Evolutionary conservation across 2,113 vertebrate genomes (phyloP), one percentile per base, ranked within the genome.

Genomic region (Bucco capensis): DNA sequence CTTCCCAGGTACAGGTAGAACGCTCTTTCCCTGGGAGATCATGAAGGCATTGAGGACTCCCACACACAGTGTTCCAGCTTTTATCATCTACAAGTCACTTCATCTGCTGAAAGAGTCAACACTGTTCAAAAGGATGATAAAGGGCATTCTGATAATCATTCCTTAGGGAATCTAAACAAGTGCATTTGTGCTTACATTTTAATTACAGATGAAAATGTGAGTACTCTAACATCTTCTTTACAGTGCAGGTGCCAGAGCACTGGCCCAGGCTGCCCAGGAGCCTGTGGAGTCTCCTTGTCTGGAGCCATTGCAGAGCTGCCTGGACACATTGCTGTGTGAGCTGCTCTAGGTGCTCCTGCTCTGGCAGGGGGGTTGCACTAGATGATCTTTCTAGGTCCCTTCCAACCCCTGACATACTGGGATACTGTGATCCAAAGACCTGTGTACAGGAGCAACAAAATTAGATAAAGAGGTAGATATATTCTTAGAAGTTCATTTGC

Each of bases 391-490:
- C n/a, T n/a, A n/a, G n/a, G n/a, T n/a, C n/a, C n/a, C n/a, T n/a
- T n/a, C n/a, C n/a, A n/a, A n/a, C n/a, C n/a, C n/a, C n/a, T n/a
- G n/a, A n/a, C n/a, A n/a, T n/a, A n/a, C n/a, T n/a, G n/a, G n/a
- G n/a, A n/a, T n/a, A n/a, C n/a, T n/a, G n/a, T n/a, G n/a, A n/a
- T n/a, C 6, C 60, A 70, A 72, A 73, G 23, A 35, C 19, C 25
- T 1, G 5, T 33, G 7, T 12, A 62, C 4, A 51, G 21, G 27
- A 61, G 35, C 12, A 77, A 58, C 1, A 42, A 28, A 57, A 56
- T 30, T 1, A 56, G 1, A 1, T 16, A 37, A 38, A 61, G 25
- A 53, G 13, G 8, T 0, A 60, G 28, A 40, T 42, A 7, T 4
- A 21, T 42, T 70, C 23, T 75, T 10, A 62, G 23, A 61, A 66